Conservation (phyloP, 2,113 vertebrate species). For the Notiomystis cincta region DNA sequence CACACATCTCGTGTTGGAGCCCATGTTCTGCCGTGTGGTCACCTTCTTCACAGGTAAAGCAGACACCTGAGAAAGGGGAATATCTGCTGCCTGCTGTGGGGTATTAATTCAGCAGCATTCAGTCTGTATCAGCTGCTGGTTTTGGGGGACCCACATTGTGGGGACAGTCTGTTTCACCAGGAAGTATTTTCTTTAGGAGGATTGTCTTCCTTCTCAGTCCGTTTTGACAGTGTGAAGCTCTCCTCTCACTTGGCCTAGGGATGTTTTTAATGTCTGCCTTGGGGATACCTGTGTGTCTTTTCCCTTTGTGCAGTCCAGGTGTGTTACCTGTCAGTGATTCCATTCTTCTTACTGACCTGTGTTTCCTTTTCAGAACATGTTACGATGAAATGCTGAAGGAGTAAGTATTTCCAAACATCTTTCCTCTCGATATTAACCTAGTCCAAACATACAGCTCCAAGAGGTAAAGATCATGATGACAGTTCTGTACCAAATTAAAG, state of each 20-base stretch:
- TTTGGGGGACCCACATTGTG: rapidly evolving
- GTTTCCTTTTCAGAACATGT: conserved; percentile 83
- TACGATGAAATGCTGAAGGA: conserved; percentile 84
- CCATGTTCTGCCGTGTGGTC: conserved; percentile 88
- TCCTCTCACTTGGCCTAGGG: rapidly evolving
- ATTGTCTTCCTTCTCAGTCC: not conserved
- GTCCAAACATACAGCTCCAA: not conserved
- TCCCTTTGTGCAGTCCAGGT: not conserved
- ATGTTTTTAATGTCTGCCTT: not conserved
- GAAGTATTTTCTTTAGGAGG: not conserved
- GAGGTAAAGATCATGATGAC: not conserved
- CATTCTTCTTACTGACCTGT: not conserved
- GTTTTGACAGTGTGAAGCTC: not conserved
- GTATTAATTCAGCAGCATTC: not conserved
- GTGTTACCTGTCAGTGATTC: not conserved
- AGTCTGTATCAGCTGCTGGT: not conserved
- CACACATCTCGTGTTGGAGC: conserved; percentile 91
- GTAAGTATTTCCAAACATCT: conserved; percentile 61
- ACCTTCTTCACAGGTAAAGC: conserved; percentile 90
- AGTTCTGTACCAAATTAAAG: not conserved
- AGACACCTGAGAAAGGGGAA: not conserved
- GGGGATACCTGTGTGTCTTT: not conserved
- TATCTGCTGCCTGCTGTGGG: no score
- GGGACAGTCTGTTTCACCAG: not conserved
- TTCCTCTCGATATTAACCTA: not conserved